Percentiles rank a stretch among this genome's conserved stretches.
Conservation (phyloP, 30 jellyfish, hydroid and myxozoan species). For the Hydractinia symbiolongicarpus region DNA sequence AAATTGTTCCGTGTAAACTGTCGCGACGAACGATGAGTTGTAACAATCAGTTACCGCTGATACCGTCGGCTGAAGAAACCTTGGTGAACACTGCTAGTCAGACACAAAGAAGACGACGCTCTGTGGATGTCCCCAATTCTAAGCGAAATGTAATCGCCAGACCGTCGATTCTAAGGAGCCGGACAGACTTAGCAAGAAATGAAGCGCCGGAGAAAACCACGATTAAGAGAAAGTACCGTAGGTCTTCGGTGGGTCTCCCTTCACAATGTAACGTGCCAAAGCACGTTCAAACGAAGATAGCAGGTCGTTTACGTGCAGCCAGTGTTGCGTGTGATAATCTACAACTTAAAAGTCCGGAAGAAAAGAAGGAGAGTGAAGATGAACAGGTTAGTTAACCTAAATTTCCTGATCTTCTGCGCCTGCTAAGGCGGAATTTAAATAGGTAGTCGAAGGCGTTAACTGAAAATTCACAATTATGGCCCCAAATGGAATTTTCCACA, state of each 20-base stretch:
- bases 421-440: too few species aligned
- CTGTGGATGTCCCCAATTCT: not conserved
- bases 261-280: not conserved
- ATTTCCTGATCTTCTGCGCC: too few species aligned
- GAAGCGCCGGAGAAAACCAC: not conserved
- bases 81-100: not conserved
- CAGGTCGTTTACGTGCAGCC: constrained; percentile 15
- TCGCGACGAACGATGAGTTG: constrained; percentile 4
- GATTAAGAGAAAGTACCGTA: not conserved
- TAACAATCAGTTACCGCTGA: not conserved
- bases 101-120: not conserved
- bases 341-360: too few species aligned
- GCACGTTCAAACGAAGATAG: not conserved
- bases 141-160: not conserved
- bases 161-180: not conserved
- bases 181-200: not conserved
- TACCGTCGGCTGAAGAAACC: not conserved
- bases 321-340: constrained; percentile 6
- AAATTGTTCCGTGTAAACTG: not conserved
- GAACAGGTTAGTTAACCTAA: too few species aligned
- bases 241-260: constrained; percentile 10
- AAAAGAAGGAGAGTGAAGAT: too few species aligned
- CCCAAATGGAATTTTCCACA: too few species aligned
- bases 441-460: too few species aligned
- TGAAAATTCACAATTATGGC: too few species aligned